Base-by-base conservation (phyloP, 2,113 vertebrate genomes). In the Neolamprologus kungweensis region DNA sequence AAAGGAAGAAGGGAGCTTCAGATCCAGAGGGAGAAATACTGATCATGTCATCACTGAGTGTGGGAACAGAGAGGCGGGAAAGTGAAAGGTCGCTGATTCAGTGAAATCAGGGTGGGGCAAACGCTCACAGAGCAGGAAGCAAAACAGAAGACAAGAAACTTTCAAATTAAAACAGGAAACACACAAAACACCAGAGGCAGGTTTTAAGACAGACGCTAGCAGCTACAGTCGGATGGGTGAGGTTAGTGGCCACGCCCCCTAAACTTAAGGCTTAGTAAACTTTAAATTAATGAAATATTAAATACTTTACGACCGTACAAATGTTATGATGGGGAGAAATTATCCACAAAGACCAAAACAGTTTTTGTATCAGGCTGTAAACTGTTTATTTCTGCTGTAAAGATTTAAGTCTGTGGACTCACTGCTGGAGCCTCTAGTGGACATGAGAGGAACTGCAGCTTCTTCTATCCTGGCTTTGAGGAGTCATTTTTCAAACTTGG, bases 41-140 rank as follows among this genome's bases (percentile, higher is more conserved):
- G n/a, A 3, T 0, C n/a, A 21, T 35, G 19, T 37, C 0, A 7
- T 68, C 33, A 68, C 35, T 6, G 19, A 68, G 0, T 68, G 63
- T 40, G 5, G 33, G 9, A 71, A 3, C n/a, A 21, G 7, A 71
- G n/a, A 23, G 60, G 31, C 31, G 0, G 60, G 4, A 21, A 68
- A 13, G 35, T 37, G 33, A 68, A 63, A 21, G 33, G 63, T 5
- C 17, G 17, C 9, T 63, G 58, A 63, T 35, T 63, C 17, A 12
- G 58, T 2, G 17, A 63, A 63, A 4, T 71, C 65, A 71, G 37
- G 65, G 37, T 4, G n/a, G 65, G 37, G 35, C n/a, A 0, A 31
- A 21, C 3, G 0, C 19, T 71, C 65, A 26, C 37, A 7, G 13
- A 71, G 3, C 12, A 71, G 65, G 65, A 6, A 23, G 13, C 10